These are phyloP conservation scores for Nomada lathburiana DNA, from an alignment of 2,888 invertebrate species.

Conservation along the genomic window DNA sequence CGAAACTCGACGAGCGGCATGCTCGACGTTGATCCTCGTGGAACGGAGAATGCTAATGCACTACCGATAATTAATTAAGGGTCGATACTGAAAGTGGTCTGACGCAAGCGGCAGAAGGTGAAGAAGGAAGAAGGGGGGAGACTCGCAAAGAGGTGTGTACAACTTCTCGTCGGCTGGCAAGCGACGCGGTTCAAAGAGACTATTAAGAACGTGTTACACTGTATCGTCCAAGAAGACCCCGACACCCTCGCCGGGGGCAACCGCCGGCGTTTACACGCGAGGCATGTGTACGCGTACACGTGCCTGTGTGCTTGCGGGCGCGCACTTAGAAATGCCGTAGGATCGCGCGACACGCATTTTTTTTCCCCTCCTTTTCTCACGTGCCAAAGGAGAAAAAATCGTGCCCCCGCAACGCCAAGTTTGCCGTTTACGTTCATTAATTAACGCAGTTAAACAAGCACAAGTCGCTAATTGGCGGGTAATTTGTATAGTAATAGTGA, in stretches of 20 bases:
- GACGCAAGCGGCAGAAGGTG: slow-evolving; percentile 71
- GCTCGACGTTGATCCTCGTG: slow-evolving; percentile 47
- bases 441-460: slow-evolving; percentile 81
- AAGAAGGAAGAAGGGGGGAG: slow-evolving; percentile 66
- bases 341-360: slow-evolving; percentile 38
- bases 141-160: slow-evolving; percentile 71
- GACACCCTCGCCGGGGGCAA: slow-evolving; percentile 58
- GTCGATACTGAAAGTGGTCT: slow-evolving; percentile 74
- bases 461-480: slow-evolving; percentile 82
- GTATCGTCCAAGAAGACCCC: slow-evolving; percentile 68
- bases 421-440: slow-evolving; percentile 81
- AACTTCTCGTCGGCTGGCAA: slow-evolving; percentile 69
- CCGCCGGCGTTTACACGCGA: slow-evolving; percentile 48
- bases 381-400: slow-evolving; percentile 65
- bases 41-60: slow-evolving; percentile 65
- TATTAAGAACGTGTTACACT: slow-evolving; percentile 72
- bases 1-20: slow-evolving; percentile 7
- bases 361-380: slow-evolving; percentile 33
- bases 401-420: slow-evolving; percentile 64
- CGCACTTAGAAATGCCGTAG: slow-evolving; percentile 37
- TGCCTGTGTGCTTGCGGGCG: slow-evolving; percentile 8
- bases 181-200: slow-evolving; percentile 72
- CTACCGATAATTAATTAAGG: slow-evolving; percentile 77
- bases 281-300: slow-evolving; percentile 11
- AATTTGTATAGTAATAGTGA: slow-evolving; percentile 81